These are phyloP conservation scores for Ptychoptera albimana DNA, from an alignment of 2,888 invertebrate genomes.

Conservation along the genomic window DNA sequence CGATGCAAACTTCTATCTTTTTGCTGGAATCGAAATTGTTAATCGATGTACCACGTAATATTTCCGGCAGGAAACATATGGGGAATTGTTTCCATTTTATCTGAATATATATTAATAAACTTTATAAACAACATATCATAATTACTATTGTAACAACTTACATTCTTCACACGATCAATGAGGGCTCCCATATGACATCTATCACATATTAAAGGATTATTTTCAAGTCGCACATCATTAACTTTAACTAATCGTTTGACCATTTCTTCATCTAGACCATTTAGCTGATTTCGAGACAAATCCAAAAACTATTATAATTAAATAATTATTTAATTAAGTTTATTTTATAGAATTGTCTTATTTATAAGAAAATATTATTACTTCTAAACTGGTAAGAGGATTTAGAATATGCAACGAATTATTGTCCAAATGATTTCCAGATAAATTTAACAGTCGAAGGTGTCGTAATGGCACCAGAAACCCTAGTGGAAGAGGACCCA, in stretches of 20 bases:
- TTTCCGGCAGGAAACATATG: conserved; percentile 29
- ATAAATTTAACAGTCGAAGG: conserved; percentile 51
- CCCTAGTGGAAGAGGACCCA: conserved; percentile 29
- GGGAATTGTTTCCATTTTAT: conserved; percentile 31
- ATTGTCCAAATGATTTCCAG: conserved; percentile 47
- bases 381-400: conserved; percentile 28
- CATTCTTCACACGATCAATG: conserved; percentile 28
- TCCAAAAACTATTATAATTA: conserved; percentile 45
- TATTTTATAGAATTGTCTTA: neutral
- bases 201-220: conserved; percentile 31
- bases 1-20: conserved; percentile 26
- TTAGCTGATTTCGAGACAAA: conserved; percentile 55
- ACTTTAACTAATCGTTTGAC: conserved; percentile 26
- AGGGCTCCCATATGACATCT: conserved; percentile 31
- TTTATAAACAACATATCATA: neutral
- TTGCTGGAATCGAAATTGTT: too few species aligned
- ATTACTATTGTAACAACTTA: conserved; percentile 15
- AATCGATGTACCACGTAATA: conserved; percentile 28
- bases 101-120: conserved; percentile 14
- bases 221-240: conserved; percentile 28
- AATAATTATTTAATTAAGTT: neutral
- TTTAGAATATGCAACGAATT: conserved; percentile 29
- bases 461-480: conserved; percentile 29
- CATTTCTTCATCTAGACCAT: conserved; percentile 33
- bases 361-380: conserved; percentile 14